A percentile compares a stretch with the other conserved stretches of the same genome.
Evolutionary conservation across 2,888 invertebrate genomes (phyloP).

Genomic region (Pegoplata infirma): DNA sequence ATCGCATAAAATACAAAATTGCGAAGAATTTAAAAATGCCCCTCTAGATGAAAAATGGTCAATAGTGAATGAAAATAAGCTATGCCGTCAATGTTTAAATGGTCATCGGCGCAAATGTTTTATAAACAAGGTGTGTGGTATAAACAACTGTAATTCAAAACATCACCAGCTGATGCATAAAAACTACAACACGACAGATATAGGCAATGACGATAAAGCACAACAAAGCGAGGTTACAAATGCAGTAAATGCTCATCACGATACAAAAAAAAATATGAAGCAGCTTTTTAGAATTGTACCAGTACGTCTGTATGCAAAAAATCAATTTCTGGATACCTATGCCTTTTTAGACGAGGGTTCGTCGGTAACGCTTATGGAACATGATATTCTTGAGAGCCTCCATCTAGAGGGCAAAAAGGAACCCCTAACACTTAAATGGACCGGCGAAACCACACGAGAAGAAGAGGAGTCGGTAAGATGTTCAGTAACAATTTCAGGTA

Average conservation of each 20-base stretch:
- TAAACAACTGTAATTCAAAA: not conserved
- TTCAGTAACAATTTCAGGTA: not conserved
- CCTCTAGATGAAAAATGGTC: not conserved
- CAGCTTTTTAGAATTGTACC: not conserved
- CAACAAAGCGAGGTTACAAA: no score
- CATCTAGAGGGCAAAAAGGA: slow-evolving; percentile 11
- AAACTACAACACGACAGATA: not conserved
- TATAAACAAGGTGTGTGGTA: slow-evolving; percentile 1
- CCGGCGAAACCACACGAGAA: slow-evolving; percentile 27
- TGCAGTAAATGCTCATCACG: not conserved
- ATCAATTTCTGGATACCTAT: not conserved
- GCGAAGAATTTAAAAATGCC: not conserved
- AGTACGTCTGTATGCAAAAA: slow-evolving; percentile 27
- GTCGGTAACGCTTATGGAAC: slow-evolving; percentile 36
- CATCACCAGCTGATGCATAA: slow-evolving; percentile 4
- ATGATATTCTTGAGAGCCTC: slow-evolving; percentile 27
- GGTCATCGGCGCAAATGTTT: not conserved
- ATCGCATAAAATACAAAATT: not conserved
- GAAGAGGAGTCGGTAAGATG: slow-evolving; percentile 16
- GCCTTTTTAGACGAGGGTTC: no score
- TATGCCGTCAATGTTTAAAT: slow-evolving; percentile 5
- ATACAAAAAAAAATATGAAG: not conserved
- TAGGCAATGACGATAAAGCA: not conserved
- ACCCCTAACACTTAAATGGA: slow-evolving; percentile 28
- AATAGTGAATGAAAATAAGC: not conserved